phyloP scores from a whole-genome alignment of 2,797 vertebrate genomes.

The Chromis chromis region DNA sequence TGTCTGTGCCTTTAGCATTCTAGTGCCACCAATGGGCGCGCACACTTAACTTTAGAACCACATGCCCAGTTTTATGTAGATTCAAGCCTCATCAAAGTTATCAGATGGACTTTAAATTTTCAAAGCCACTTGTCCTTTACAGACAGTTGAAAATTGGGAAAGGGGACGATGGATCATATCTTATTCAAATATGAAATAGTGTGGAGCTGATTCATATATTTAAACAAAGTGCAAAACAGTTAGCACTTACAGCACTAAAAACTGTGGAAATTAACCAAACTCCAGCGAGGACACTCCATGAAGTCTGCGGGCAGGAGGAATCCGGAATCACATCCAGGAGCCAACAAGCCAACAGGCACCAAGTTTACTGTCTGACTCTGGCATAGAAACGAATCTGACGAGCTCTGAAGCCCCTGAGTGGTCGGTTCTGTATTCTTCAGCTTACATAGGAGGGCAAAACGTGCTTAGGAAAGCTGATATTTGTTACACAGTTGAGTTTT shows the following conservation, averaged over 20 bases:
- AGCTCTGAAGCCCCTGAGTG: not conserved
- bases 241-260: not conserved
- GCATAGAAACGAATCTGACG: constrained; percentile 10
- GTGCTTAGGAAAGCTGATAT: not conserved
- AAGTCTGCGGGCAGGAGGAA: constrained; percentile 9
- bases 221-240: not conserved
- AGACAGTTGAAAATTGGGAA: too few relatives aligned
- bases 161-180: too few relatives aligned
- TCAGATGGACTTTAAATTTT: too few relatives aligned
- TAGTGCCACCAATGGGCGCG: too few relatives aligned
- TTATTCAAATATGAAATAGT: not conserved
- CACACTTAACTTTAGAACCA: too few relatives aligned
- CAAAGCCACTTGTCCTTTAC: too few relatives aligned
- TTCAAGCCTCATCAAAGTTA: too few relatives aligned
- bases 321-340: constrained; percentile 6
- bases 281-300: too few relatives aligned
- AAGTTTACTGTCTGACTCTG: constrained; percentile 6
- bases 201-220: not conserved
- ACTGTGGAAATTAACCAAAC: not conserved
- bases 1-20: too few relatives aligned
- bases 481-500: not conserved
- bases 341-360: constrained; percentile 13
- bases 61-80: too few relatives aligned
- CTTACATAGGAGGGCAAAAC: not conserved
- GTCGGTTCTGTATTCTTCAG: not conserved